Percentiles rank a stretch among this genome's conserved stretches.
Conservation (phyloP, 2,797 vertebrate genomes). For the Cryptoblepharus egeriae region DNA sequence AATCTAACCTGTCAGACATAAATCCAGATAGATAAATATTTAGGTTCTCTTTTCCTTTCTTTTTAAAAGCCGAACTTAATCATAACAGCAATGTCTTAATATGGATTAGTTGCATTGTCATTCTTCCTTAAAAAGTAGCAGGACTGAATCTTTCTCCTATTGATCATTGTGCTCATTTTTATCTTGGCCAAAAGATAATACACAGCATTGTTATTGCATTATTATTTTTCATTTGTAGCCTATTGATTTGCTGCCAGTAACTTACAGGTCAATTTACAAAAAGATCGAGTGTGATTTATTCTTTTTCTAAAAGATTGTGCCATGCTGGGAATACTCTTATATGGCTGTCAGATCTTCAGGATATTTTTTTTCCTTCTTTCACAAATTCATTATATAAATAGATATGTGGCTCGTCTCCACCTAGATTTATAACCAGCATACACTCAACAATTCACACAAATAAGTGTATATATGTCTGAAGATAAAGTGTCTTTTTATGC, state of each 20-base stretch:
- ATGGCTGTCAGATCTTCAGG: conserved; percentile 37
- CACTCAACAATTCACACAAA: conserved; percentile 26
- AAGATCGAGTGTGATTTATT: conserved; percentile 60
- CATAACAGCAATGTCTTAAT: conserved; percentile 46
- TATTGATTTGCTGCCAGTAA: conserved; percentile 74
- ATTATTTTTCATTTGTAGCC: conserved; percentile 75
- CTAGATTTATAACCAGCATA: conserved; percentile 38
- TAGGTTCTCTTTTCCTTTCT: conserved; percentile 11
- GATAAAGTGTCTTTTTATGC: conserved; percentile 38
- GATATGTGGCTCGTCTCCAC: not conserved
- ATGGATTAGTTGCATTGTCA: conserved; percentile 44
- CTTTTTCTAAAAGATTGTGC: conserved; percentile 60
- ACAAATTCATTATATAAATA: conserved; percentile 25
- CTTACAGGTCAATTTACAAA: conserved; percentile 72
- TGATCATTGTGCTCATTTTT: conserved; percentile 59
- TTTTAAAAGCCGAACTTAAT: not conserved
- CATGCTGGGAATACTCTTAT: conserved; percentile 47
- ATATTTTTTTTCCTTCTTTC: conserved; percentile 30
- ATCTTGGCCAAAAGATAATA: conserved; percentile 55
- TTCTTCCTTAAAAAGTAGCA: conserved; percentile 48
- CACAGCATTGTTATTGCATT: conserved; percentile 65
- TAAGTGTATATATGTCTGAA: conserved; percentile 19
- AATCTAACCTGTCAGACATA: not conserved
- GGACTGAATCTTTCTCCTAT: conserved; percentile 57
- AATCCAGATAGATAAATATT: conserved; percentile 44